Percentiles rank a stretch among this genome's conserved stretches.
phyloP scores from a whole-genome alignment of 2,888 invertebrate species.

The Celastrina argiolus region DNA sequence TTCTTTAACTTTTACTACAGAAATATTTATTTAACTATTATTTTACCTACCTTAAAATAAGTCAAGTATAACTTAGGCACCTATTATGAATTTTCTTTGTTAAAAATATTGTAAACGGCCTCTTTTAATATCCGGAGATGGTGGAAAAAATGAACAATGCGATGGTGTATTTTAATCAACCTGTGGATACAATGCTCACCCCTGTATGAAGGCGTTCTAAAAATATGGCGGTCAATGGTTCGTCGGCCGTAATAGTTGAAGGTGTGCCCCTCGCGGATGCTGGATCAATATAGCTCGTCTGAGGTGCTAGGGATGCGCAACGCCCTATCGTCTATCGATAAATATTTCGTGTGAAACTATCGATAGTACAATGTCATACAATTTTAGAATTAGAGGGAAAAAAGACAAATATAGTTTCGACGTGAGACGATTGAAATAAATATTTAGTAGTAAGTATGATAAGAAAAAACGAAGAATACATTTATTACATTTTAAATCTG shows the following conservation, averaged over 20 bases:
- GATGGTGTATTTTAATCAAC: slow-evolving; percentile 7
- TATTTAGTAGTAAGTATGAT: too few relatives aligned
- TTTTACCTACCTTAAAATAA: not conserved
- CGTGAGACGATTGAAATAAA: too few relatives aligned
- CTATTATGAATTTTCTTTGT: not conserved
- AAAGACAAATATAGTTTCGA: too few relatives aligned
- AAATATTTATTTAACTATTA: slow-evolving; percentile 2
- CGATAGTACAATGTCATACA: too few relatives aligned
- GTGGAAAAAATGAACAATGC: slow-evolving; percentile 11
- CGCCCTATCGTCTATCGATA: not conserved
- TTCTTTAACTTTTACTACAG: too few relatives aligned
- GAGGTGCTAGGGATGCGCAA: slow-evolving; percentile 48
- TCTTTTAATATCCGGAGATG: not conserved
- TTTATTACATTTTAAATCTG: too few relatives aligned
- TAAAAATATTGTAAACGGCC: not conserved
- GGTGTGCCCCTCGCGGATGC: slow-evolving; percentile 50
- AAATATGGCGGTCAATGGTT: slow-evolving; percentile 51
- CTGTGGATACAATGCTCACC: slow-evolving; percentile 13
- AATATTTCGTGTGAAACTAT: not conserved
- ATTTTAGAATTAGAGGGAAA: too few relatives aligned
- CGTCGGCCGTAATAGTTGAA: slow-evolving; percentile 45
- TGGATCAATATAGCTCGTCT: slow-evolving; percentile 70
- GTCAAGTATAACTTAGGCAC: too few relatives aligned
- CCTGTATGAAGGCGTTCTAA: slow-evolving; percentile 24
- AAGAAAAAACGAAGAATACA: too few relatives aligned